Evolutionary conservation across 2,888 invertebrate genomes (phyloP).

Genomic region (Glomeris marginata): DNA sequence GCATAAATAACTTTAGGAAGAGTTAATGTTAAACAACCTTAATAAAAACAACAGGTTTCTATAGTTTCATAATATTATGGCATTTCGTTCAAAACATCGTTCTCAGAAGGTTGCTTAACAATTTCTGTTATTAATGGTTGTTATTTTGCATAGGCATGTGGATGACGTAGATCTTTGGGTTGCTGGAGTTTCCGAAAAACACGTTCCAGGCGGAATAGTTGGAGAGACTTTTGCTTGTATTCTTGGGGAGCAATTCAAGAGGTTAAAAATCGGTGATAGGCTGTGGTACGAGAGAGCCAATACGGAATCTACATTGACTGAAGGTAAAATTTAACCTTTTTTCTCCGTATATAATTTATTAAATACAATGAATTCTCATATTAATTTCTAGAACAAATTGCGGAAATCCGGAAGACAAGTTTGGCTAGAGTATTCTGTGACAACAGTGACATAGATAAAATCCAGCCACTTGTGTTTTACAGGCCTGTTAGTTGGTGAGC

Average conservation of each 20-base stretch:
- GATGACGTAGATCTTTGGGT: constrained; percentile 28
- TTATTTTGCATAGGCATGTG: constrained; percentile 21
- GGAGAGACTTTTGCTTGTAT: constrained; percentile 27
- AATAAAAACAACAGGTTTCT: no score
- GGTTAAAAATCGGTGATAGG: constrained; percentile 24
- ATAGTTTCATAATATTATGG: no score
- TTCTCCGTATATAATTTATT: no score
- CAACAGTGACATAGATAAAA: constrained; percentile 44
- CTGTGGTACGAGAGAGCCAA: constrained; percentile 26
- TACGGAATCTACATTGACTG: constrained; percentile 15
- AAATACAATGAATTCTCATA: no score
- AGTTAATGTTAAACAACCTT: no score
- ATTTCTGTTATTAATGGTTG: no score
- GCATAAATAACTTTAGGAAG: no score
- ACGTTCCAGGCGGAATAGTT: constrained; percentile 23
- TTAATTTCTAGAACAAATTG: constrained; percentile 45
- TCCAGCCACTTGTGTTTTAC: constrained; percentile 37
- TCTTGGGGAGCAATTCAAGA: constrained; percentile 24
- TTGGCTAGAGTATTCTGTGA: constrained; percentile 56
- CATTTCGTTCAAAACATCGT: no score
- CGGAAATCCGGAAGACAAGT: constrained; percentile 43
- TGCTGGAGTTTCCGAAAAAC: constrained; percentile 24
- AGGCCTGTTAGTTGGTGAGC: constrained; percentile 14
- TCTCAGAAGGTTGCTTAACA: no score
- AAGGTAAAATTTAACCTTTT: no score